phyloP scores from a whole-genome alignment of 2,797 vertebrate species.

The Ictinia mississippiensis region DNA sequence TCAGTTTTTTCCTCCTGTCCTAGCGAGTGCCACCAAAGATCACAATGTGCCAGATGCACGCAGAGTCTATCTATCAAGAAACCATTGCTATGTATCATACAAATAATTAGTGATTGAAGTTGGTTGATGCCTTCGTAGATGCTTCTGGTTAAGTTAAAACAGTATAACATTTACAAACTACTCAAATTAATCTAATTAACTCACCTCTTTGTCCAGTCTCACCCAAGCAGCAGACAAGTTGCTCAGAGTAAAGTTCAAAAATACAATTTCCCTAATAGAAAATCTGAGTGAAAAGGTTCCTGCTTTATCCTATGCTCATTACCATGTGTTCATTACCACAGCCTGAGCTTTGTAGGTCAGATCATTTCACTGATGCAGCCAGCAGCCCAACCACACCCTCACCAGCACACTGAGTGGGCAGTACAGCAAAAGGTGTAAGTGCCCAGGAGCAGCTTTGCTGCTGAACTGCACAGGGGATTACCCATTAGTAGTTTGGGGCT shows the following conservation, averaged over 20 bases:
- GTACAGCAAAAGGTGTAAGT: not conserved
- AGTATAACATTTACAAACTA: not conserved
- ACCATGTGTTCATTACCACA: not conserved
- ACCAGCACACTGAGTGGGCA: not conserved
- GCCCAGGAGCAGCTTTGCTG: not conserved
- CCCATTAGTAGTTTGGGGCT: not conserved
- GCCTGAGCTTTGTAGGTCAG: not conserved
- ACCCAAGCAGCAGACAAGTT: not conserved
- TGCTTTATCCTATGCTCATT: not conserved
- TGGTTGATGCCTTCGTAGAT: not conserved
- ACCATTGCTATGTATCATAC: not conserved
- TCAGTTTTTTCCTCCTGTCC: not conserved
- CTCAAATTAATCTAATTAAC: not conserved
- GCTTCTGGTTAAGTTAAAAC: not conserved
- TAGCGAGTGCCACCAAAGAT: not conserved
- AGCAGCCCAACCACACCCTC: not conserved
- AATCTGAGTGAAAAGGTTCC: not conserved
- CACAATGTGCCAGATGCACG: rapidly evolving
- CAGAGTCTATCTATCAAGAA: not conserved
- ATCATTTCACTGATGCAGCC: not conserved
- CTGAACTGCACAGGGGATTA: not conserved
- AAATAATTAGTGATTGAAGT: not conserved
- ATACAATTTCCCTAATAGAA: not conserved
- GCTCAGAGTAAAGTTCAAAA: not conserved
- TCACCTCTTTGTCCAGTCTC: not conserved